Evolutionary conservation across 2,888 invertebrate genomes (phyloP), one percentile per base, ranked within the genome.

Genomic region (Ennomos quercinarius): DNA sequence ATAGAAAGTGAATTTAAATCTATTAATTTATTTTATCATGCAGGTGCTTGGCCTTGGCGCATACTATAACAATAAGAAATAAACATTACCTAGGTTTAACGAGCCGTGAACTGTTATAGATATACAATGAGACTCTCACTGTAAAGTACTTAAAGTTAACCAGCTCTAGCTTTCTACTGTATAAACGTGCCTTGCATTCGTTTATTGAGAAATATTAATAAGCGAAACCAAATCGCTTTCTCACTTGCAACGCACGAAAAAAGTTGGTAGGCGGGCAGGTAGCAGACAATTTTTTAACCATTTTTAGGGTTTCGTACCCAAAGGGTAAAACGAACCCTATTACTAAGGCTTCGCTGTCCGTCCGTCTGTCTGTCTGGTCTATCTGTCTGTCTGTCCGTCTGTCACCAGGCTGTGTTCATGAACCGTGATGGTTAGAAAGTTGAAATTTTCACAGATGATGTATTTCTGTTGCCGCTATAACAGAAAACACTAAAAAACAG

Each of bases 51-150:
- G 36, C 42, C 13, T 12, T 43, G 39, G 4, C 27, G 27, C 27
- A 6, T 27, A 27, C 27, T 4, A 27, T 27, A 27, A 27, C 37
- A 49, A 8, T 44, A 38, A 36, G 48, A 42, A 54, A 44, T 48
- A 48, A 37, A 44, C 40, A 41, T 42, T 41, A 53, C 48, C 48
- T 50, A 46, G 51, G 0, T 61, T 56, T 48, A 61, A 61, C 66
- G 66, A 66, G 44, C 58, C 64, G 61, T 66, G 56, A 66, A 66
- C 48, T 52, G 58, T 61, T 63, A 53, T 48, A 57, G 61, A 59
- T 53, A 59, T 53, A 68, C 68, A 68, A 68, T 63, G 64, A 61
- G 61, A 54, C 59, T 68, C 66, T 62, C 68, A 57, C 65, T 58
- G 36, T 48, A 45, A 46, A 47, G 55, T 61, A 67, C 62, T 62